A percentile compares a stretch with the other conserved stretches of the same genome.
Conservation (phyloP, 2,888 invertebrate species). For the Periphyllus acericola region DNA sequence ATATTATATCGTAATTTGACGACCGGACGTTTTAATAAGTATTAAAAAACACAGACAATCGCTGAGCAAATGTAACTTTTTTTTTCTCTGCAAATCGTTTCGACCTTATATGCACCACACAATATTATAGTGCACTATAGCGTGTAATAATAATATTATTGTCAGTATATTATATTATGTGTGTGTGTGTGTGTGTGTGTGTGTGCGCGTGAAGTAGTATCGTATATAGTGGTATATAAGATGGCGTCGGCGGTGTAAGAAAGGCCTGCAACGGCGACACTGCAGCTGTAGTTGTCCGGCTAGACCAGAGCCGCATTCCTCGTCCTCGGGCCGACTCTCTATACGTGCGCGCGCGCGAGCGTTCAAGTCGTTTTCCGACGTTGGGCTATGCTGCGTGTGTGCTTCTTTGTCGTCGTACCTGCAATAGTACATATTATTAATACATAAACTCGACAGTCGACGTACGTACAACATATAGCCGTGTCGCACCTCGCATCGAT, state of each 20-base stretch:
- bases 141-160: neutral
- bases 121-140: neutral
- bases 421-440: neutral
- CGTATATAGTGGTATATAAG: neutral
- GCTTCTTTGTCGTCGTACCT: constrained; percentile 20
- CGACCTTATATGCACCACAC: neutral
- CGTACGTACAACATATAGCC: no score
- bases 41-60: neutral
- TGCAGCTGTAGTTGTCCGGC: constrained; percentile 16
- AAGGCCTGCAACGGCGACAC: constrained; percentile 32
- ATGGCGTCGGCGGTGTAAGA: constrained; percentile 14
- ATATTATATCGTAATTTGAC: no score
- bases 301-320: constrained; percentile 59
- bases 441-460: no score
- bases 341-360: neutral
- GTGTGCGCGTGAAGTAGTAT: neutral
- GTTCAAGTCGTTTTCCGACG: constrained; percentile 31
- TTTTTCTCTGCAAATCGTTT: neutral
- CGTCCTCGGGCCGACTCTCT: constrained; percentile 6
- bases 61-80: neutral
- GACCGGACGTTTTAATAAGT: neutral
- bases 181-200: no score
- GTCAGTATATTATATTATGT: neutral
- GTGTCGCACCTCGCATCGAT: neutral
- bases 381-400: neutral